Evolutionary conservation across 2,113 vertebrate species (phyloP).

Genomic region (Syrrhaptes paradoxus): DNA sequence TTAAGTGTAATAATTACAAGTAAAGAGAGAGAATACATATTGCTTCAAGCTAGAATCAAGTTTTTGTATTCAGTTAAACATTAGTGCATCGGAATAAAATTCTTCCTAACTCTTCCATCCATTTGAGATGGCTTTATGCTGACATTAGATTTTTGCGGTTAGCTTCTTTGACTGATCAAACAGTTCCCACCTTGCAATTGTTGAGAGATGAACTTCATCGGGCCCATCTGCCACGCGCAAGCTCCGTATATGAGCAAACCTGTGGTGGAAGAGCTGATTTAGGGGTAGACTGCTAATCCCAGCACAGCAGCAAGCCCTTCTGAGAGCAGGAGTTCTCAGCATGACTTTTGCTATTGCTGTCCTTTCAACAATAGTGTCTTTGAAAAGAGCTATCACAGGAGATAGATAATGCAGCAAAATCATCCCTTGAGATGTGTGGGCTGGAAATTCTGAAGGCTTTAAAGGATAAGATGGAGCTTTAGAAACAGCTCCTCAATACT

Average conservation of each 20-base stretch:
- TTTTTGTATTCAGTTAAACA: background rate
- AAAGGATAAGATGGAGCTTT: background rate
- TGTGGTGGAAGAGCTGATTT: background rate
- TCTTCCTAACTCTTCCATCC: background rate
- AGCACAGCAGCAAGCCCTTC: background rate
- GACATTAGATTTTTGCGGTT: slow-evolving; percentile 78
- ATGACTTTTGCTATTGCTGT: accelerated
- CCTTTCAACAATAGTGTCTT: background rate
- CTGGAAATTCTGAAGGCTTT: background rate
- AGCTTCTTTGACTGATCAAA: slow-evolving; percentile 77
- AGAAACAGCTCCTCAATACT: background rate
- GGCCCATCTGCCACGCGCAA: slow-evolving; percentile 90
- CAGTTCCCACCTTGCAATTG: slow-evolving; percentile 85
- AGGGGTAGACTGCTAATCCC: background rate
- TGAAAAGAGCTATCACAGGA: background rate
- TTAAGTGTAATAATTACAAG: background rate
- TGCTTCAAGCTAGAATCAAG: background rate
- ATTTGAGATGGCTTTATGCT: background rate
- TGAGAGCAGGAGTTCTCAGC: background rate
- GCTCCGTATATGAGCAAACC: slow-evolving; percentile 80
- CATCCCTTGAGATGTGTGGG: background rate
- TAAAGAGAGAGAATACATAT: background rate
- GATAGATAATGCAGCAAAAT: background rate
- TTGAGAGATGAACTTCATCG: slow-evolving; percentile 92
- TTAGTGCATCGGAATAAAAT: background rate